Conservation (phyloP, 2,113 vertebrate species). For the Serinus canaria region DNA sequence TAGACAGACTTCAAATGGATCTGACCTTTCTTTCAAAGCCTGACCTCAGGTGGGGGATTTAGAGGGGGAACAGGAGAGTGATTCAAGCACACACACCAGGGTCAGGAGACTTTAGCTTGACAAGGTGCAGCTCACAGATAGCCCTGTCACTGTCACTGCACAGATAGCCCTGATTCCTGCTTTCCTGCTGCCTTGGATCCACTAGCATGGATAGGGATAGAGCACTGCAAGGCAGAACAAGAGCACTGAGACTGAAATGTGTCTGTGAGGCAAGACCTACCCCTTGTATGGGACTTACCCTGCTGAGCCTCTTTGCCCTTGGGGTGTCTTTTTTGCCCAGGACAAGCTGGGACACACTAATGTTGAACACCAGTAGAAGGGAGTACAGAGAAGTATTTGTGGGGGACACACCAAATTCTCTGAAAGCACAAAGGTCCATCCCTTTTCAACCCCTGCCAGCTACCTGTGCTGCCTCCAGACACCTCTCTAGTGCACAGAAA, state of each 20-base stretch:
- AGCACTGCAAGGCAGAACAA: background rate
- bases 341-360: background rate
- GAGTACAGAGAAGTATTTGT: fast-evolving
- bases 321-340: background rate
- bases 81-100: slow-evolving; percentile 10
- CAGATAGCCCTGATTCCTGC: background rate
- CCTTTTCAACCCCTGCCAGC: background rate
- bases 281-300: background rate
- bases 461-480: background rate
- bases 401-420: background rate
- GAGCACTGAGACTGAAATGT: fast-evolving
- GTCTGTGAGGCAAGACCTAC: background rate
- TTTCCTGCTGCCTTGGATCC: background rate
- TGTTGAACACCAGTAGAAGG: background rate
- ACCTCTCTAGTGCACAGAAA: background rate
- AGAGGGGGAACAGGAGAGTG: background rate
- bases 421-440: background rate
- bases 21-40: slow-evolving; percentile 60
- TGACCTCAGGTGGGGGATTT: slow-evolving; percentile 54
- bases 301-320: background rate
- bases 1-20: slow-evolving; percentile 32
- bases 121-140: background rate
- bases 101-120: background rate
- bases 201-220: background rate
- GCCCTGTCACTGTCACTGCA: background rate